Evolutionary conservation across 2,797 vertebrate species (phyloP).

Genomic region (Falco novaeseelandiae): DNA sequence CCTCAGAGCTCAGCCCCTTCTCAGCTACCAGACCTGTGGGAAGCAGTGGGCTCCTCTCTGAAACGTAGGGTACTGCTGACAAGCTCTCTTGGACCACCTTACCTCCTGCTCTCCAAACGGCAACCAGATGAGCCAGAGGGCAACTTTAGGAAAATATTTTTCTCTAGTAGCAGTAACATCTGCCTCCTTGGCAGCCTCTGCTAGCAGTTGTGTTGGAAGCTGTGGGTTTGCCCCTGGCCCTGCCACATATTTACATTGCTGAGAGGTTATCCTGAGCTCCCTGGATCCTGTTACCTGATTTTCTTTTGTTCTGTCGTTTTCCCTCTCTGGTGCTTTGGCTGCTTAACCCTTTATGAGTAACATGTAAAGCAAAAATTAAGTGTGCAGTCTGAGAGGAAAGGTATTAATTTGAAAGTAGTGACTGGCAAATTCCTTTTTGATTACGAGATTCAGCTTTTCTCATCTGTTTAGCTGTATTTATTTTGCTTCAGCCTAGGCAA

Average conservation of each 20-base stretch:
- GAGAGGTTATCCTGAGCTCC: slow-evolving; percentile 51
- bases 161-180: slow-evolving; percentile 56
- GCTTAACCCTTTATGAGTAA: slow-evolving; percentile 3
- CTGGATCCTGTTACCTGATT: slow-evolving; percentile 43
- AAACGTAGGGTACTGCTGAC: slow-evolving; percentile 13
- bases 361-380: background rate
- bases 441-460: background rate
- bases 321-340: background rate
- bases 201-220: slow-evolving; percentile 47
- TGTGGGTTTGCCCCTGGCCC: slow-evolving; percentile 42
- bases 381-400: background rate
- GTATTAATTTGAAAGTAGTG: background rate
- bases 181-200: slow-evolving; percentile 58
- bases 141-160: slow-evolving; percentile 50
- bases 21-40: background rate
- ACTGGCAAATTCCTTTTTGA: background rate
- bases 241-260: slow-evolving; percentile 32
- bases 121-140: slow-evolving; percentile 36
- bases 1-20: background rate
- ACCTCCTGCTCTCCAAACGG: background rate
- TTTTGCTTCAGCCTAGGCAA: background rate
- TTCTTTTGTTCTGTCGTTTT: slow-evolving; percentile 33
- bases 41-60: background rate
- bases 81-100: background rate
- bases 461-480: background rate